These are phyloP conservation scores for Anguilla megastoma DNA, from an alignment of 2,797 vertebrate genomes.

Conservation along the genomic window DNA sequence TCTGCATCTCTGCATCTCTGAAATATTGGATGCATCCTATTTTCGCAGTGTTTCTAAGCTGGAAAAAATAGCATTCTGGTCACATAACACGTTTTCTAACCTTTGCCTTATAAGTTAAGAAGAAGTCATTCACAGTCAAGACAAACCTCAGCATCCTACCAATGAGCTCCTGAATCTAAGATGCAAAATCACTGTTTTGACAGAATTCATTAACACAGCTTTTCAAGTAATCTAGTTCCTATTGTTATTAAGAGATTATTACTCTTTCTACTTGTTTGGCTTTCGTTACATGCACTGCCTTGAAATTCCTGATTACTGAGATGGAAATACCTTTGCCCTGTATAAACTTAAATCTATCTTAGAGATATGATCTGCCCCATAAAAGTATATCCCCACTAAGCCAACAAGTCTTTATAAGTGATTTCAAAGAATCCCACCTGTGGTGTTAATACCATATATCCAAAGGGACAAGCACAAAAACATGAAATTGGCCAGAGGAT, in stretches of 20 bases:
- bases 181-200: neutral
- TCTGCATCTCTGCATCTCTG: neutral
- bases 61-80: neutral
- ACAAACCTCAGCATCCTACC: neutral
- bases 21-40: neutral
- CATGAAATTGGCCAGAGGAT: neutral
- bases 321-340: neutral
- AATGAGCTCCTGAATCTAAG: neutral
- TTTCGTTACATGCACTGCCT: neutral
- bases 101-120: neutral
- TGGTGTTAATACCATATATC: neutral
- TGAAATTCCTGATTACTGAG: neutral
- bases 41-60: neutral
- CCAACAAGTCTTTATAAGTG: neutral
- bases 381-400: neutral
- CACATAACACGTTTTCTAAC: neutral
- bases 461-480: no score
- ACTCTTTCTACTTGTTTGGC: neutral
- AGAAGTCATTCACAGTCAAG: neutral
- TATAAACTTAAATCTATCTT: neutral
- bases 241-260: neutral
- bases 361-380: neutral
- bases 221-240: neutral
- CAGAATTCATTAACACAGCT: neutral
- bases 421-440: neutral